Conservation (phyloP, 1,140 invertebrate species). For the Panagrolaimus sp. region DNA sequence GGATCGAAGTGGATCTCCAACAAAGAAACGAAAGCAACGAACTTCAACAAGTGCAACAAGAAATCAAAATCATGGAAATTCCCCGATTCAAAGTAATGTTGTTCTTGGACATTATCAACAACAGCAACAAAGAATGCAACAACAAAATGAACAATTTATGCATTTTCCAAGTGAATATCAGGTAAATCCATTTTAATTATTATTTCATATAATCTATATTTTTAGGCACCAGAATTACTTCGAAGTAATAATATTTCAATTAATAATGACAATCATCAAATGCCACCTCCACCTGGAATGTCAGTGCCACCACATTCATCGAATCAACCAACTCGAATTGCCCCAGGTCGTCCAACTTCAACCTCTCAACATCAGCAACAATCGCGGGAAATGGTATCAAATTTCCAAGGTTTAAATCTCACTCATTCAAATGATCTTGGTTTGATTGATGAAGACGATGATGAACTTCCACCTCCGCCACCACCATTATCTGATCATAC, state of each 20-base stretch:
- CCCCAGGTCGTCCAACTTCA: neutral
- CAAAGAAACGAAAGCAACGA: neutral
- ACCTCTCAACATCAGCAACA: neutral
- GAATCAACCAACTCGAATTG: neutral
- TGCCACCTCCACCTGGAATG: slow-evolving; percentile 15
- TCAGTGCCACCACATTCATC: neutral
- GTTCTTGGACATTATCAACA: neutral
- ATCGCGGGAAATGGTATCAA: neutral
- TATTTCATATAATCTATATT: neutral
- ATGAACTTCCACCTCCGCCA: slow-evolving; percentile 16
- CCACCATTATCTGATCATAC: slow-evolving; percentile 13
- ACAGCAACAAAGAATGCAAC: neutral
- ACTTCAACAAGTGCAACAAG: neutral
- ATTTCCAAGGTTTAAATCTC: slow-evolving; percentile 10
- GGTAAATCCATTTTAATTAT: neutral
- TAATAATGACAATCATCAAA: neutral
- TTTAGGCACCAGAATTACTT: neutral
- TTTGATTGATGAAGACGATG: slow-evolving; percentile 16
- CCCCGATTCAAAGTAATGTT: neutral
- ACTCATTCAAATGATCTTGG: neutral
- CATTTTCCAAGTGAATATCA: slow-evolving; percentile 14
- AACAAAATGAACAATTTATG: neutral
- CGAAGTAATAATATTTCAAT: neutral
- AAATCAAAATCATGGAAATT: neutral
- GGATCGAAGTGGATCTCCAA: neutral